Conservation (phyloP, 2,888 invertebrate species). For the Lampropteryx suffumata region DNA sequence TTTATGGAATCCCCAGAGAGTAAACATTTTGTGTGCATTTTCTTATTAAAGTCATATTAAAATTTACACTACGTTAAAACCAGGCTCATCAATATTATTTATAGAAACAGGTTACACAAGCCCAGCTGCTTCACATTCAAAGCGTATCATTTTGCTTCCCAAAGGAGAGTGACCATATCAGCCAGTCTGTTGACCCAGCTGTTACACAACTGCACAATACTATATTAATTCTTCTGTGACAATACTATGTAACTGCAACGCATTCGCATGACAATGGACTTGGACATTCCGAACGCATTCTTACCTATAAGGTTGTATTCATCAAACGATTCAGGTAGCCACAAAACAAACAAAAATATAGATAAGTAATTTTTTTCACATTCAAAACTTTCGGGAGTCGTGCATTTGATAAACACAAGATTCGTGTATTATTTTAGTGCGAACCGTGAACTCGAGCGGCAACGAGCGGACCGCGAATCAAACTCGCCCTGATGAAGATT, state of each 20-base stretch:
- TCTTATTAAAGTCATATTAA: neutral
- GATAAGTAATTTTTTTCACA: no score
- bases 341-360: no score
- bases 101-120: neutral
- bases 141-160: slow-evolving; percentile 39
- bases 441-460: no score
- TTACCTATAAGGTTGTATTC: slow-evolving; percentile 39
- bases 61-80: no score
- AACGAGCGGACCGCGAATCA: no score
- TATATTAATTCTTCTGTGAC: slow-evolving; percentile 29
- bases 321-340: slow-evolving; percentile 22
- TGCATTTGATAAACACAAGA: no score
- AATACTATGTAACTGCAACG: slow-evolving; percentile 59
- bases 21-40: no score
- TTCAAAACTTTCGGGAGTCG: no score
- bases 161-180: slow-evolving; percentile 54
- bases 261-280: slow-evolving; percentile 72
- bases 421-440: no score
- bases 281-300: slow-evolving; percentile 61
- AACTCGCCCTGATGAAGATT: no score
- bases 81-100: no score
- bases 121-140: slow-evolving; percentile 24
- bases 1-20: neutral
- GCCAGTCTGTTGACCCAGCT: slow-evolving; percentile 57
- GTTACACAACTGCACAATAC: slow-evolving; percentile 57